Base-by-base conservation (phyloP, 2,797 vertebrate genomes). In the Mus minutoides region DNA sequence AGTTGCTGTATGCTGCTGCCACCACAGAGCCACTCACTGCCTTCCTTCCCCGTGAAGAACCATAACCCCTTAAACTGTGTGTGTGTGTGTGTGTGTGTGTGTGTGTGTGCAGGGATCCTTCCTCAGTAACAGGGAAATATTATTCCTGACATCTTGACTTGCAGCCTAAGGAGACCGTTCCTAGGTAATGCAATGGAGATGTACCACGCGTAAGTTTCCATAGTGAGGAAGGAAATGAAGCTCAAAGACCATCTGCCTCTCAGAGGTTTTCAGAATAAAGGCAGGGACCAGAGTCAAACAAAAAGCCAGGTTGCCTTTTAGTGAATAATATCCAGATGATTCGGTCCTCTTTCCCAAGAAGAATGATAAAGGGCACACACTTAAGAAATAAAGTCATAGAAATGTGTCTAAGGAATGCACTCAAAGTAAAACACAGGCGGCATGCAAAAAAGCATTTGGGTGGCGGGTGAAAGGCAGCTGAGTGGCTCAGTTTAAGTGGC, bases 171-270 rank as follows among this genome's bases (percentile, higher is more conserved):
- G 52, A 92, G 58, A 84, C 26, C 31, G 4, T 67, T 58, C 69
- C 71, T 13, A 34, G 56, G 11, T 37, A 64, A 71, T 34, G 62
- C 37, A 21, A 43, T 58, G 46, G 75, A n/a, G 19, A 40, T 2
- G 0, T 29, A 34, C 26, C 83, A 46, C 21, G 22, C 49, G 8
- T 31, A 80, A 17, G 34, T 31, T 71, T 93, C 64, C 75, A 11
- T 73, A 37, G 56, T 49, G 80, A 93, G 56, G 84, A 83, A 92
- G 37, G 84, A 90, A 85, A 93, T 43, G 54, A 83, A 92, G 29
- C 58, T 86, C 58, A 21, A 90, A 89, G 54, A 88, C 31, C 0
- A 3, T 34, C 29, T 80, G 0, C 34, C 34, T 93, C 29, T 83
- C n/a, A 56, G 84, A 84, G 76, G n/a, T 46, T 91, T 90, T 88